A percentile compares a stretch with the other conserved stretches of the same genome.
These are phyloP conservation scores for Cinara cedri DNA, from an alignment of 2,888 invertebrate species.

Conservation along the genomic window DNA sequence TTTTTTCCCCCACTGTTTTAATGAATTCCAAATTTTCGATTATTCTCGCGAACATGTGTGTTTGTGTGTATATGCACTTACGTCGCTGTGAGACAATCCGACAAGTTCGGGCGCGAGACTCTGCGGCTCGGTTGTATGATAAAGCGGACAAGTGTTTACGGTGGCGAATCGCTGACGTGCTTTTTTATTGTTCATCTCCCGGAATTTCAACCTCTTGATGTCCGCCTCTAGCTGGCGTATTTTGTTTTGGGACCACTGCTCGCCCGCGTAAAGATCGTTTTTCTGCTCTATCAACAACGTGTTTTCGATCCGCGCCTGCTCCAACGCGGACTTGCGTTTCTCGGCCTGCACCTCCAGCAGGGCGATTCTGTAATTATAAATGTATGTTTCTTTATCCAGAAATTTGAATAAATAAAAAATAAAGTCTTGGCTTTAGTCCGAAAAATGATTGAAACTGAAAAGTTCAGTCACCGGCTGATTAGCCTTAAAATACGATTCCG, in stretches of 20 bases:
- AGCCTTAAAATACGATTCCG: no score
- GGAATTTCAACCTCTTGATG: slow-evolving; percentile 66
- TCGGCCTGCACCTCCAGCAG: slow-evolving; percentile 73
- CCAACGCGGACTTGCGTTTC: slow-evolving; percentile 70
- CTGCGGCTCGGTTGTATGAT: slow-evolving; percentile 70
- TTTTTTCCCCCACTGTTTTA: no score
- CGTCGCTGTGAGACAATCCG: slow-evolving; percentile 92
- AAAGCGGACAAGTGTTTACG: no score
- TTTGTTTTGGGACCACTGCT: slow-evolving; percentile 66
- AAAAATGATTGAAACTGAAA: background rate
- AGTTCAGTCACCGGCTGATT: background rate
- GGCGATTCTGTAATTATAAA: no score
- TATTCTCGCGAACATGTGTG: no score
- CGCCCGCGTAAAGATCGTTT: slow-evolving; percentile 64
- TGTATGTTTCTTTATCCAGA: no score
- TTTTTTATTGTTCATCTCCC: slow-evolving; percentile 61
- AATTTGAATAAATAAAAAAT: no score
- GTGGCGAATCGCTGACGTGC: no score
- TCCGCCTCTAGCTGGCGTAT: slow-evolving; percentile 63
- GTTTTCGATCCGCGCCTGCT: slow-evolving; percentile 68
- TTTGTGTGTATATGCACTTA: no score
- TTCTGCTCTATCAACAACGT: slow-evolving; percentile 67
- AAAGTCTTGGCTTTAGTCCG: background rate
- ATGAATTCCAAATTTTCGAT: no score
- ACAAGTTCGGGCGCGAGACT: slow-evolving; percentile 94